Evolutionary conservation across 37 sponge, comb jelly and placozoan genomes (phyloP), one percentile per base, ranked within the genome.

Genomic region (Tethya wilhelma): DNA sequence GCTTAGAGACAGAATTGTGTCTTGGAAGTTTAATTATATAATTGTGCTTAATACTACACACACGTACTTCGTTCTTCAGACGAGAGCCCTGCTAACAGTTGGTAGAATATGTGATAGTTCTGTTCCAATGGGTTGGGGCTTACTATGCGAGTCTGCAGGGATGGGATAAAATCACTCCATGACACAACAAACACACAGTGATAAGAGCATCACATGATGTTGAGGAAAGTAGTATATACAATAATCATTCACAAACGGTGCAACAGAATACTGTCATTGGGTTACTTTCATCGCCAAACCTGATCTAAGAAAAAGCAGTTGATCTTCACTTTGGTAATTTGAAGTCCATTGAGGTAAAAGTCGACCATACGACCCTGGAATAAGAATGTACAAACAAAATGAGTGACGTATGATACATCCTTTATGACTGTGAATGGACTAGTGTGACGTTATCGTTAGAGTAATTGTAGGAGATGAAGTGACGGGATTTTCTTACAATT

Each of bases 41-140:
- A n/a, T n/a, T n/a, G n/a, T n/a, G n/a, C n/a, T n/a, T n/a, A n/a
- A n/a, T n/a, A n/a, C n/a, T n/a, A n/a, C n/a, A n/a, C n/a, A 32
- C 63, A 45, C 87, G 60, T 29, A 95, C 96, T 68, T 85, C 83
- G 73, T 43, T 95, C 96, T 20, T 95, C 96, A 0, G 78, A 68
- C n/a, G 90, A 67, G 17, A 95, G 83, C 0, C 96, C 96, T 38
- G 96, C 86, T 44, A 95, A 69, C 56, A 95, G 84, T 33, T 95
- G 96, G 78, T 95, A 95, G 64, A 95, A 91, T 11, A 95, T 88
- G 75, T 85, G 86, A 80, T 78, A 95, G 71, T 89, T 95, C 38
- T 89, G 68, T 63, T 95, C 96, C 36, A 19, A 62, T 34, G 60
- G 81, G 32, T 30, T 73, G 4, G 86, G 82, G 23, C 75, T 71